Percentiles rank a stretch among this genome's conserved stretches.
phyloP scores from a whole-genome alignment of 2,797 vertebrate species.

The Hippopotamyrus pictus region DNA sequence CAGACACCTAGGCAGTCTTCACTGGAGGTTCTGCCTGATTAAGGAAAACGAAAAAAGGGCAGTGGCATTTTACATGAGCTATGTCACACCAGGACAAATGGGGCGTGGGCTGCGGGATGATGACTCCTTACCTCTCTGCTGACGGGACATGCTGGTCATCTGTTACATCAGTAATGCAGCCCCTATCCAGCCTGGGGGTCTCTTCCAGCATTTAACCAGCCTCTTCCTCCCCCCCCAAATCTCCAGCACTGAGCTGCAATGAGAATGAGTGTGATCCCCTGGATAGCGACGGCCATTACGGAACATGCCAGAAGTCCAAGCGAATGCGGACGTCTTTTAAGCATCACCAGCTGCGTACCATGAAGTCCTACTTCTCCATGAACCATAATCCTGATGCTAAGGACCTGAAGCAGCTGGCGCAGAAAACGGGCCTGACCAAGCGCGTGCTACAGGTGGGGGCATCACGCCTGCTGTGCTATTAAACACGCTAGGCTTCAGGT shows the following conservation, averaged over 20 bases:
- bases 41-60: background rate
- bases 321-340: slow-evolving; percentile 98
- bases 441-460: slow-evolving; percentile 86
- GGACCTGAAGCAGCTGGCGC: slow-evolving; percentile 97
- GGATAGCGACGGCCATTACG: slow-evolving; percentile 92
- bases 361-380: slow-evolving; percentile 99
- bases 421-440: slow-evolving; percentile 97
- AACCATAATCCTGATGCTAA: slow-evolving; percentile 98
- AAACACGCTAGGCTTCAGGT: background rate
- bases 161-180: background rate
- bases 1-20: background rate
- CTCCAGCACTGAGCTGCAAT: slow-evolving; percentile 85
- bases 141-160: background rate
- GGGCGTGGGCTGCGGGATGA: background rate
- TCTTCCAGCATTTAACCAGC: background rate
- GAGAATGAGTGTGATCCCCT: slow-evolving; percentile 89
- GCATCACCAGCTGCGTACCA: slow-evolving; percentile 95
- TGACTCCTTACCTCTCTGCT: background rate
- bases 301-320: slow-evolving; percentile 92
- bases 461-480: background rate
- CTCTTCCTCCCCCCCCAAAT: background rate
- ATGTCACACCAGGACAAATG: background rate
- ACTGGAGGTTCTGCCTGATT: background rate
- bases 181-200: background rate
- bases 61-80: background rate